Evolutionary conservation across 2,113 vertebrate genomes (phyloP), one percentile per base, ranked within the genome.

Genomic region (Pterocles burchelli): DNA sequence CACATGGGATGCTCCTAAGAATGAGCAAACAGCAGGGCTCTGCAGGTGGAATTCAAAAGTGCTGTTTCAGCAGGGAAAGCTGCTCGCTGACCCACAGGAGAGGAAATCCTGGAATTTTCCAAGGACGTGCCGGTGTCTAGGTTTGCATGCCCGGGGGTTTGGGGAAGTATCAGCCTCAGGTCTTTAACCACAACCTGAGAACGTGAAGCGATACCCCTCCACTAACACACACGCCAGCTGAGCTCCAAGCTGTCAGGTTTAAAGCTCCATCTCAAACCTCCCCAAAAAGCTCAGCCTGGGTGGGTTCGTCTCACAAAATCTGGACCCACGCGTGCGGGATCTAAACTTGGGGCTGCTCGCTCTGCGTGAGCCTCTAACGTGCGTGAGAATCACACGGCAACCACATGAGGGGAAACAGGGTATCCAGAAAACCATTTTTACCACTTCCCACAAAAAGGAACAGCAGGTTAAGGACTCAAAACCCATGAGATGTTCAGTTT

Each of bases 391-490:
- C 88, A 87, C 80, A 87, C 0, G 24, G 86, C 25, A 94, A 92
- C 41, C 77, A 91, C 77, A 84, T 17, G n/a, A 92, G 58, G 29
- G n/a, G 20, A 45, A 96, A 92, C 31, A 89, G 14, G 25, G 93
- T 65, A 86, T 66, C 54, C 21, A 74, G 78, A 79, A 43, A 17
- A 12, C 1, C 41, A 29, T 49, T 92, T 90, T 82, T 65, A 63
- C 79, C 78, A 85, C 43, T 92, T 92, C 58, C n/a, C 65, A 89
- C 43, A 57, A 75, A 88, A 77, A 89, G 33, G n/a, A 94, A 88
- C 58, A 85, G 33, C 52, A 90, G n/a, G 51, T 95, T 89, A 90
- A 94, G 49, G 51, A 38, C 72, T 90, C 62, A 84, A 95, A 87
- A 58, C 33, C 2, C 72, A 77, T 13, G 61, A 81, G n/a, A 61